A percentile compares a stretch with the other conserved stretches of the same genome.
These are phyloP conservation scores for Enteromius afrohamiltoni DNA, from an alignment of 2,797 vertebrate species.

Conservation along the genomic window DNA sequence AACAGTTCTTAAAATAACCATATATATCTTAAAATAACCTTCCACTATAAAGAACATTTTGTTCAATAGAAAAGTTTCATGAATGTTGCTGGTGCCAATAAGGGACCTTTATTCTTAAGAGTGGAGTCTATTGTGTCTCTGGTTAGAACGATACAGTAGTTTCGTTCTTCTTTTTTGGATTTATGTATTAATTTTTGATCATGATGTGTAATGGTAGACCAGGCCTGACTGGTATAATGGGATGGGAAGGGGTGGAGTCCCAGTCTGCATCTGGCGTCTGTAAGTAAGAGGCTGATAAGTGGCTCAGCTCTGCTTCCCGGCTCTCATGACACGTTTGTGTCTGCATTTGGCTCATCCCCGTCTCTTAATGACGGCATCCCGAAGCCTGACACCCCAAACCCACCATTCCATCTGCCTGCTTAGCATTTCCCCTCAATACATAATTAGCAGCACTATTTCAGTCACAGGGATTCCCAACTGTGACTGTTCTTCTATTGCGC, in stretches of 20 bases:
- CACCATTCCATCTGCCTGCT: constrained; percentile 69
- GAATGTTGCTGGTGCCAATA: neutral
- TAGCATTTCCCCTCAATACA: constrained; percentile 73
- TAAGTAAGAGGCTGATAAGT: constrained; percentile 65
- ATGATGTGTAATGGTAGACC: neutral
- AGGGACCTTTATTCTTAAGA: neutral
- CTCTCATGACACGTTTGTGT: constrained; percentile 64
- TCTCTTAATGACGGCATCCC: constrained; percentile 62
- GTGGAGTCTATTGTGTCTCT: neutral
- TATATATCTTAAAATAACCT: neutral
- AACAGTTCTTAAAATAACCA: neutral
- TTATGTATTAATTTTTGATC: neutral
- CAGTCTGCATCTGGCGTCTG: constrained; percentile 20
- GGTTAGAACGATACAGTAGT: neutral
- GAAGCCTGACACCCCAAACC: constrained; percentile 68
- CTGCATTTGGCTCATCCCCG: constrained; percentile 49
- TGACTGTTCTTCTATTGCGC: constrained; percentile 61
- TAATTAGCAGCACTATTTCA: constrained; percentile 78
- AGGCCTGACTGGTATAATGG: neutral
- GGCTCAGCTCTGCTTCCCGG: constrained; percentile 37
- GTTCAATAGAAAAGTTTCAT: neutral
- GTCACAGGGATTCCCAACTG: constrained; percentile 69
- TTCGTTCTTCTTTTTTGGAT: neutral
- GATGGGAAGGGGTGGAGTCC: neutral
- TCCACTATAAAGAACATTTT: neutral